Base-by-base conservation (phyloP, 1,140 invertebrate genomes). In the Procambarus clarkii region DNA sequence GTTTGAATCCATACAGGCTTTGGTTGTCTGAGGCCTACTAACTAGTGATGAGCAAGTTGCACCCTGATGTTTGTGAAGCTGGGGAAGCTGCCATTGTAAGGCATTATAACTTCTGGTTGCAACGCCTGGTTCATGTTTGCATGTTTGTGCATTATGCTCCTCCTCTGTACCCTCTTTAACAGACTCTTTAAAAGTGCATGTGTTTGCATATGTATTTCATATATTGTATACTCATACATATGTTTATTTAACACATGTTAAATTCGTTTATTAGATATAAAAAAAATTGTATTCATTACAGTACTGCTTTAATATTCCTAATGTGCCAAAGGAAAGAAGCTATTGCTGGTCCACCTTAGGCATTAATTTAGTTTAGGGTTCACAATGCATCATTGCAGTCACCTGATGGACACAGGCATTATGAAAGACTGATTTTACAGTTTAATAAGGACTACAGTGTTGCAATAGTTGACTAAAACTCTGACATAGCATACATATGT, bases 61-160 rank as follows among this genome's bases (percentile, higher is more conserved):
- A 85, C 83, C 64, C 83, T 85, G 60, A 85, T 85, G 83, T 85
- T 85, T 76, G 83, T 85, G 83, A 85, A 85, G 83, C 83, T 85
- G 83, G 83, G 64, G 83, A 85, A 85, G 83, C 82, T 84, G 82
- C 45, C 78, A 80, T 80, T 80, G 78, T 80, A 80, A 50, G 78
- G 78, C 78, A 80, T 58, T 81, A 74, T 9, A 34, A 74, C 24
- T 34, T 7, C 69, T 74, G 7, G 21, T 81, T 81, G 58, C 3
- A 24, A 7, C 54, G 79, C 79, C 58, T 81, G 34, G 48, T 81
- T 74, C n/a, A 24, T 81, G 54, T 2, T 81, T 7, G 50, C 44
- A 44, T 69, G 21, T 69, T 21, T 0, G 2, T 74, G 69, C 69
- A 74, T 74, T 74, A 34, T 74, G 69, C 24, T 21, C 4, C 5